Evolutionary conservation across 1,140 invertebrate genomes (phyloP).

Genomic region (Solenopsis invicta): DNA sequence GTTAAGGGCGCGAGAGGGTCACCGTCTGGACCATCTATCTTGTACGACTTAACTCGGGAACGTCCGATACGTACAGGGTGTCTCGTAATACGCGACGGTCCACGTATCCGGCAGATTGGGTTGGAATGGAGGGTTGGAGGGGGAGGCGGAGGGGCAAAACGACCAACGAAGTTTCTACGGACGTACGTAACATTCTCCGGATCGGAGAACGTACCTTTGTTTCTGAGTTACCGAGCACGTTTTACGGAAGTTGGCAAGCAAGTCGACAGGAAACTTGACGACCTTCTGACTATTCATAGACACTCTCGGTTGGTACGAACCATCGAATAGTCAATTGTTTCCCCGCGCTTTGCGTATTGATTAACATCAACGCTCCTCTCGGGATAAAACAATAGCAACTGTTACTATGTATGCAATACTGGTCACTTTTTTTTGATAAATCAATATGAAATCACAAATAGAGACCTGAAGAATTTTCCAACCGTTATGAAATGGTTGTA

Average conservation of each 20-base stretch:
- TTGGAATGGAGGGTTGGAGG: no score
- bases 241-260: conserved; percentile 25
- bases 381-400: not conserved
- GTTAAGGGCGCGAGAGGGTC: conserved; percentile 66
- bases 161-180: not conserved
- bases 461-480: not conserved
- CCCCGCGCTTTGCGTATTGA: not conserved
- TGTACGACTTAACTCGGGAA: conserved; percentile 77
- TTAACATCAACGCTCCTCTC: not conserved
- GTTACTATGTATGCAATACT: not conserved
- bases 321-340: conserved; percentile 15
- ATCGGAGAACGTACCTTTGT: not conserved
- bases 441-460: not conserved
- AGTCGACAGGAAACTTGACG: not conserved
- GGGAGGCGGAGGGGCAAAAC: not conserved
- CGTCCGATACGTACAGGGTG: conserved; percentile 56
- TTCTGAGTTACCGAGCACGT: conserved; percentile 23
- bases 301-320: not conserved
- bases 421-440: not conserved
- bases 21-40: conserved; percentile 80
- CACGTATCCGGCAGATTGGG: not conserved
- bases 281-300: conserved; percentile 22
- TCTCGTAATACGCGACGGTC: conserved; percentile 10
- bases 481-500: not conserved
- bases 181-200: not conserved